Conservation (phyloP, 2,797 vertebrate genomes). For the Sebastes nivosus region DNA sequence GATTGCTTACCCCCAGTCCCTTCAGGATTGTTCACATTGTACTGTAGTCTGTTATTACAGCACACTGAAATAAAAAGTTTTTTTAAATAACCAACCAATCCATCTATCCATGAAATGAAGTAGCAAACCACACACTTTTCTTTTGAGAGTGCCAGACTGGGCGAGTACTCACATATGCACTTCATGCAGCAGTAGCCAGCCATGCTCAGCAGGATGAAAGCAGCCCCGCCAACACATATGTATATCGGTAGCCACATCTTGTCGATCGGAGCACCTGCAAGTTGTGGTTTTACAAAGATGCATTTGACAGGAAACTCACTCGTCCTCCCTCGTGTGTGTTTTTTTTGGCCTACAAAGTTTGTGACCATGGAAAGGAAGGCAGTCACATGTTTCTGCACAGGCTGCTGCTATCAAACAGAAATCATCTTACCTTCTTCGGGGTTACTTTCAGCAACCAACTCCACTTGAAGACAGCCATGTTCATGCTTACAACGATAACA, state of each 20-base stretch:
- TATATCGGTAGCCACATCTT: background rate
- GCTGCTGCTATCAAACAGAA: background rate
- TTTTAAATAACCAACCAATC: background rate
- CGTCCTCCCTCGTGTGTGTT: background rate
- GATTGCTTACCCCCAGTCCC: background rate
- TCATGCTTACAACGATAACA: constrained; percentile 41
- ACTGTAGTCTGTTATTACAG: background rate
- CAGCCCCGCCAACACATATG: background rate
- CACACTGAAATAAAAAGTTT: constrained; percentile 26
- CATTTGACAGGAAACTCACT: constrained; percentile 50
- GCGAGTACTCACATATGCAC: constrained; percentile 31
- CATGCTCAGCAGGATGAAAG: constrained; percentile 15
- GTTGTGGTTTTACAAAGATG: constrained; percentile 32
- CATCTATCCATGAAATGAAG: background rate
- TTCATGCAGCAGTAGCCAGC: background rate
- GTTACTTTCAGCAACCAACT: background rate
- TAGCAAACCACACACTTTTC: background rate
- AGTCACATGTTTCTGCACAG: background rate
- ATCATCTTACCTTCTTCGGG: constrained; percentile 9
- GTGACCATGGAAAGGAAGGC: constrained; percentile 16
- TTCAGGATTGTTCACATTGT: background rate
- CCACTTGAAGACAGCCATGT: constrained; percentile 12
- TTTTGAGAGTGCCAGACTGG: background rate
- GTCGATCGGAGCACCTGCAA: constrained; percentile 5
- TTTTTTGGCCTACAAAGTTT: background rate